Percentiles rank a stretch among this genome's conserved stretches.
These are phyloP conservation scores for Tetrapedia diversipes DNA, from an alignment of 2,888 invertebrate species.

Conservation along the genomic window DNA sequence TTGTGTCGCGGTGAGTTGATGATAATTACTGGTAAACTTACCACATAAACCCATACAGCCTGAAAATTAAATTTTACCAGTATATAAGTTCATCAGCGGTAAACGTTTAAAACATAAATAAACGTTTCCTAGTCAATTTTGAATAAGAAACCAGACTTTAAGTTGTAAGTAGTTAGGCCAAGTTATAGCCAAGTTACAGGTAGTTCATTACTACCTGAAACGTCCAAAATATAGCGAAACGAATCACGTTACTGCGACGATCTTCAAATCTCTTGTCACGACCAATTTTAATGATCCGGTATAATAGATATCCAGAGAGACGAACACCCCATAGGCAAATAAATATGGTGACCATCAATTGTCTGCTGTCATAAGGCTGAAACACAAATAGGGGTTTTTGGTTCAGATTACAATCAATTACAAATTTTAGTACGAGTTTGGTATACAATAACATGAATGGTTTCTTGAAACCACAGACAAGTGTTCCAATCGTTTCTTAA, in stretches of 20 bases:
- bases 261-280: constrained; percentile 96
- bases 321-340: constrained; percentile 95
- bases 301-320: constrained; percentile 94
- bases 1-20: constrained; percentile 94
- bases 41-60: constrained; percentile 96
- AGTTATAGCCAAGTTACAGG: neutral
- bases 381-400: too few species aligned
- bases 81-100: too few species aligned
- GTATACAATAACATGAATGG: neutral
- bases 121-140: too few species aligned
- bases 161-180: too few species aligned
- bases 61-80: constrained; percentile 80
- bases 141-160: too few species aligned
- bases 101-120: too few species aligned
- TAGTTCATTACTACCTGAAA: constrained; percentile 87
- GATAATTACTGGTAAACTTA: constrained; percentile 95
- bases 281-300: constrained; percentile 94
- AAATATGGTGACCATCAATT: constrained; percentile 94
- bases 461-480: neutral
- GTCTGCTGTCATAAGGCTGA: constrained; percentile 92
- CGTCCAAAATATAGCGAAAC: constrained; percentile 96
- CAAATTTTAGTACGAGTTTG: neutral
- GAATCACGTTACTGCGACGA: constrained; percentile 91
- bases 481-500: neutral
- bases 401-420: too few species aligned